A percentile compares a stretch with the other conserved stretches of the same genome.
phyloP scores from a whole-genome alignment of 2,888 invertebrate genomes.

The Empis livida region DNA sequence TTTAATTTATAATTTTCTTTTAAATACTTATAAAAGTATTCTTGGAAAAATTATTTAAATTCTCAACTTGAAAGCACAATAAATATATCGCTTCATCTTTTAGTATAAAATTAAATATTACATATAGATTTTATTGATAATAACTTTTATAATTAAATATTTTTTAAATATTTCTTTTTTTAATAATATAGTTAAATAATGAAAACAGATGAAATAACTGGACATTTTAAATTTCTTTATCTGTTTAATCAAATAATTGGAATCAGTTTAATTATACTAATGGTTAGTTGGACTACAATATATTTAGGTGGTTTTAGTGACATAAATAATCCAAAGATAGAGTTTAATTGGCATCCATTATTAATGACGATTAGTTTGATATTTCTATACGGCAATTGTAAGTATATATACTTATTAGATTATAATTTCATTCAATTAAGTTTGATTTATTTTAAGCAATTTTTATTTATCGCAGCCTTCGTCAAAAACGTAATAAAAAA shows the following conservation, averaged over 20 bases:
- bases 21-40: too few species aligned
- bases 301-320: conserved; percentile 53
- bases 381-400: conserved; percentile 71
- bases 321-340: conserved; percentile 42
- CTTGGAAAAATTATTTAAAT: too few species aligned
- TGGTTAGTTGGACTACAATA: conserved; percentile 31
- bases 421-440: not conserved
- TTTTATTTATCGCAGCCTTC: conserved; percentile 64
- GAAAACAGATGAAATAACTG: conserved; percentile 21
- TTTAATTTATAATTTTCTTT: too few species aligned
- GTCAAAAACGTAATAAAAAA: conserved; percentile 54
- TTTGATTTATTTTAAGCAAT: conserved; percentile 47
- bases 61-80: too few species aligned
- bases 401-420: conserved; percentile 23
- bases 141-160: too few species aligned
- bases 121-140: too few species aligned
- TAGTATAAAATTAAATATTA: too few species aligned
- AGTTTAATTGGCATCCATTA: conserved; percentile 84
- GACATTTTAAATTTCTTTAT: conserved; percentile 33
- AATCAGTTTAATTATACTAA: conserved; percentile 28
- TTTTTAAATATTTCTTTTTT: too few species aligned
- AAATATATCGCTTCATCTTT: too few species aligned
- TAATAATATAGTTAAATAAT: conserved; percentile 13
- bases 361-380: conserved; percentile 71
- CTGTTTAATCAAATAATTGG: conserved; percentile 31